These are phyloP conservation scores for Phyllotreta striolata DNA, from an alignment of 2,888 invertebrate species.

Conservation along the genomic window DNA sequence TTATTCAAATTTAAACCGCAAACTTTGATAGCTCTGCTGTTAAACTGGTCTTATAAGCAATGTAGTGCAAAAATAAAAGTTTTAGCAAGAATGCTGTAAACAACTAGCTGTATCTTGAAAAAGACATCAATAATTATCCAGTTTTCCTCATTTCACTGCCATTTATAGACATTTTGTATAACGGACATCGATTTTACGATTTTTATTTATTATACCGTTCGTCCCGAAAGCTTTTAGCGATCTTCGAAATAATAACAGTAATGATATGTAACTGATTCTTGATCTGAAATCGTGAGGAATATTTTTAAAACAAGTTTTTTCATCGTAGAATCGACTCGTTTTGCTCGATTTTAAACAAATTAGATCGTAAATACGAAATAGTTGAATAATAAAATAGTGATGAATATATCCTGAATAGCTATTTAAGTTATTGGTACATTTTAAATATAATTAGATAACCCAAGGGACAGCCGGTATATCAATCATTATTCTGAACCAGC, in stretches of 20 bases:
- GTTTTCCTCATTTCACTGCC: constrained; percentile 7
- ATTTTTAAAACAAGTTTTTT: neutral
- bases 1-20: neutral
- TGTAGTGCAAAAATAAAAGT: neutral
- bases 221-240: constrained; percentile 2
- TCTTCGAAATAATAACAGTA: neutral
- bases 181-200: constrained; percentile 7
- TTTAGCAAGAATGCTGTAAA: constrained; percentile 12
- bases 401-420: no score
- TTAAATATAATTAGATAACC: no score
- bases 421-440: no score
- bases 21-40: neutral
- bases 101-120: constrained; percentile 6
- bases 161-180: constrained; percentile 12
- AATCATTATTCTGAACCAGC: no score
- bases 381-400: no score
- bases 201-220: constrained; percentile 10
- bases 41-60: constrained; percentile 9
- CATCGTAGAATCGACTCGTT: no score
- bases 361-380: no score
- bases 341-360: no score
- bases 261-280: neutral
- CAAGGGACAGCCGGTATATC: no score
- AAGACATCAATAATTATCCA: constrained; percentile 12
- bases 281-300: neutral